A percentile compares a stretch with the other conserved stretches of the same genome.
phyloP scores from a whole-genome alignment of 2,797 vertebrate species.

The Eospalax fontanierii region DNA sequence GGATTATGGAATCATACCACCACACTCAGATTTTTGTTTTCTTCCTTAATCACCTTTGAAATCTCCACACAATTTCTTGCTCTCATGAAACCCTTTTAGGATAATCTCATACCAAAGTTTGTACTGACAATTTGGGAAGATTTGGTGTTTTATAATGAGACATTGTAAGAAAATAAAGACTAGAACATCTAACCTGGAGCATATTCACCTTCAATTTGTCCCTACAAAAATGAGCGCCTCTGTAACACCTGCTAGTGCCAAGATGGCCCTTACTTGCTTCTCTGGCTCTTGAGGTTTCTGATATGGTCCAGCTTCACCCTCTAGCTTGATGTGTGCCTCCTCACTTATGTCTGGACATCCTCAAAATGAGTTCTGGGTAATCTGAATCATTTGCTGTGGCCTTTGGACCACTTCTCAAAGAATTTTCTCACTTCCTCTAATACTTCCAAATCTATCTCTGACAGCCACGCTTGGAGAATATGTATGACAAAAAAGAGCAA shows the following conservation, averaged over 20 bases:
- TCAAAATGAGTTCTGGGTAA: slow-evolving; percentile 8
- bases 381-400: not conserved
- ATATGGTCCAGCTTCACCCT: not conserved
- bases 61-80: slow-evolving; percentile 11
- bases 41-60: not conserved
- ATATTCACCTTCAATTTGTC: not conserved
- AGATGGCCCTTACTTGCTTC: not conserved
- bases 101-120: slow-evolving; percentile 28
- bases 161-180: not conserved
- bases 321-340: not conserved
- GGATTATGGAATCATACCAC: not conserved
- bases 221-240: no score
- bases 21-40: not conserved
- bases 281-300: not conserved
- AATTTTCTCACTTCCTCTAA: not conserved
- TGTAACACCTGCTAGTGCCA: not conserved
- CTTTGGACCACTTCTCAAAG: slow-evolving; percentile 25
- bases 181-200: not conserved
- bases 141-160: not conserved
- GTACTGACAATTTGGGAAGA: slow-evolving; percentile 31
- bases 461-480: not conserved
- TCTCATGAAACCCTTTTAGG: slow-evolving; percentile 33
- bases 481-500: slow-evolving; percentile 15
- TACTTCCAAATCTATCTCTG: slow-evolving; percentile 19
- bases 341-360: not conserved